Conservation (phyloP, 2,797 vertebrate genomes). For the Girardinus metallicus region DNA sequence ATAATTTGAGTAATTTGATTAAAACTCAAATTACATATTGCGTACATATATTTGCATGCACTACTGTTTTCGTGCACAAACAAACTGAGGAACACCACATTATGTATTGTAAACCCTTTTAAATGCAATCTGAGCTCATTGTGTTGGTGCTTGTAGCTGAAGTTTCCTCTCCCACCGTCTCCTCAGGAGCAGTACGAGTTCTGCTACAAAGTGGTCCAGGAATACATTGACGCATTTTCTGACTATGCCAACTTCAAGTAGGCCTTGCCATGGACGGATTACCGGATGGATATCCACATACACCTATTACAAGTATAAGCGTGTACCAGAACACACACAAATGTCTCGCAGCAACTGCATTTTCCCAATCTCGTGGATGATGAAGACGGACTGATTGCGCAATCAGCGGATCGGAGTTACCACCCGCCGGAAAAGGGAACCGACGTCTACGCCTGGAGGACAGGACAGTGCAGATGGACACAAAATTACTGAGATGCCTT, state of each 20-base stretch:
- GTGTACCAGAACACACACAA: slow-evolving; percentile 48
- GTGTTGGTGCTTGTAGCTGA: not conserved
- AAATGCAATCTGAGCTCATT: not conserved
- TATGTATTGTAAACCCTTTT: not conserved
- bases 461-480: slow-evolving; percentile 68
- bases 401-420: slow-evolving; percentile 58
- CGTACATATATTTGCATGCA: not conserved
- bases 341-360: slow-evolving; percentile 49
- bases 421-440: slow-evolving; percentile 72
- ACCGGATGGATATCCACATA: slow-evolving; percentile 31
- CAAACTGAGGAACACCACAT: not conserved
- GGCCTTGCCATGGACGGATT: slow-evolving; percentile 41
- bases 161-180: not conserved
- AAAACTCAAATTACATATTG: not conserved
- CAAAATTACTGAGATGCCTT: slow-evolving; percentile 89
- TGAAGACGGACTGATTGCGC: slow-evolving; percentile 49
- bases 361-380: slow-evolving; percentile 53
- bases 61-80: not conserved
- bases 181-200: slow-evolving; percentile 98
- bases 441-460: slow-evolving; percentile 49
- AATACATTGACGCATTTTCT: slow-evolving; percentile 98
- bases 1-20: no score
- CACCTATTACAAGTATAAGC: slow-evolving; percentile 51
- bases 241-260: slow-evolving; percentile 99
- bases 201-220: slow-evolving; percentile 99